Base-by-base conservation (phyloP, 2,888 invertebrate genomes). In the Melanostoma mellinum region DNA sequence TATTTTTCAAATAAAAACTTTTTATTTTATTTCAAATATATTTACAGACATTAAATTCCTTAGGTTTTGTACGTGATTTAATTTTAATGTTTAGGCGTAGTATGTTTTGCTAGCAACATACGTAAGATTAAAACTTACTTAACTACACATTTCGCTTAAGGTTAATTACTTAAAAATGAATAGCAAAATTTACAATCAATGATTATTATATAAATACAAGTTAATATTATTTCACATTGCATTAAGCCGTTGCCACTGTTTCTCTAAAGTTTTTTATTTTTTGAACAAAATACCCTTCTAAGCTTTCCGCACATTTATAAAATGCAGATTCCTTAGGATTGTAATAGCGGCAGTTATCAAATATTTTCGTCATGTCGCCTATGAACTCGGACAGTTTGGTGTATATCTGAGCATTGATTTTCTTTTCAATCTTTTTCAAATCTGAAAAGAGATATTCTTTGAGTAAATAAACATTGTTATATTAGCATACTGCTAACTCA, bases 321-420 rank as follows among this genome's bases (percentile, higher is more conserved):
- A 98, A 98, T 84, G 97, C 96, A 20, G 98, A 97, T 91, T 98
- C 98, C 89, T 96, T 96, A 78, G 98, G 97, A 92, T 99, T 99
- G 92, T 98, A 99, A 90, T 97, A 97, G 86, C 99, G 96, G 93
- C 99, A 99, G 92, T 99, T 99, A 92, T 99, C 98, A 92, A 99
- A 99, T 90, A 99, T 98, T 92, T 98, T 97, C 85, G 97, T 98
- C 95, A 99, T 97, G 91, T 99, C 99, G 90, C 97, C 97, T 89
- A 98, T 97, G 92, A 99, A 98, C 90, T 99, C 98, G 90, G 97
- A 96, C 87, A 99, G 93, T 90, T 95, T 96, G 89, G 94, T 95
- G 91, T 99, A 99, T 61, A 93, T 93, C 89, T 95, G 94, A 87
- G 95, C 95, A 89, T 95, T 95, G 90, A 98, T 95, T 92, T 97